These are phyloP conservation scores for Conus ventricosus DNA, from an alignment of 1,140 invertebrate species.

Conservation along the genomic window DNA sequence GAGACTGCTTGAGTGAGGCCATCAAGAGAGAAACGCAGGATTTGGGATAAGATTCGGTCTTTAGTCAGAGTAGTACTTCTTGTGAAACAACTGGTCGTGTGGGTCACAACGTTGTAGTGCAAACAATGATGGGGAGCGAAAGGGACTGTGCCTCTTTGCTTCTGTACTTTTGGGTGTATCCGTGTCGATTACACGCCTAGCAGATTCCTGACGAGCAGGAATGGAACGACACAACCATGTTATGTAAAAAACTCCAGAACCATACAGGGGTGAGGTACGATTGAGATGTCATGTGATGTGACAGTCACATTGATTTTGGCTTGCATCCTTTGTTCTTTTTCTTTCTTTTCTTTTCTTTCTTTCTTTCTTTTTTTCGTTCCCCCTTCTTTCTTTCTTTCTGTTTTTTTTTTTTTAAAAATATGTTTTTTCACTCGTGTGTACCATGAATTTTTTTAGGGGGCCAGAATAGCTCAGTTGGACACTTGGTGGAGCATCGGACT, in stretches of 20 bases:
- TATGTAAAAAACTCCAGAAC: neutral
- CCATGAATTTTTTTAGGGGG: too few species aligned
- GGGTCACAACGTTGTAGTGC: too few species aligned
- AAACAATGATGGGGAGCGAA: neutral
- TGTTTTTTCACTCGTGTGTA: too few species aligned
- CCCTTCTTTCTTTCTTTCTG: too few species aligned
- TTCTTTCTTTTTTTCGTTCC: too few species aligned
- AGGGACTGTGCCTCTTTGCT: neutral
- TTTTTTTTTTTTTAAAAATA: too few species aligned
- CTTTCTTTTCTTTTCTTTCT: too few species aligned
- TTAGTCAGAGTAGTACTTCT: neutral
- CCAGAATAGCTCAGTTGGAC: too few species aligned
- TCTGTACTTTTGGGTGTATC: neutral
- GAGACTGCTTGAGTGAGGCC: too few species aligned
- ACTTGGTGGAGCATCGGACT: too few species aligned
- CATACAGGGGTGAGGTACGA: conserved; percentile 1
- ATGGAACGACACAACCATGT: neutral
- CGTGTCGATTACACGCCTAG: neutral
- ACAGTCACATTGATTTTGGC: too few species aligned
- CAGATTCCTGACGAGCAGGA: neutral
- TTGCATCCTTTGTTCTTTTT: too few species aligned
- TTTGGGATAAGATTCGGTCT: neutral
- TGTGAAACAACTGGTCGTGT: neutral
- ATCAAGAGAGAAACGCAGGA: neutral
- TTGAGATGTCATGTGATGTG: neutral